phyloP scores from a whole-genome alignment of 2,888 invertebrate species.

The Adelphocoris suturalis region DNA sequence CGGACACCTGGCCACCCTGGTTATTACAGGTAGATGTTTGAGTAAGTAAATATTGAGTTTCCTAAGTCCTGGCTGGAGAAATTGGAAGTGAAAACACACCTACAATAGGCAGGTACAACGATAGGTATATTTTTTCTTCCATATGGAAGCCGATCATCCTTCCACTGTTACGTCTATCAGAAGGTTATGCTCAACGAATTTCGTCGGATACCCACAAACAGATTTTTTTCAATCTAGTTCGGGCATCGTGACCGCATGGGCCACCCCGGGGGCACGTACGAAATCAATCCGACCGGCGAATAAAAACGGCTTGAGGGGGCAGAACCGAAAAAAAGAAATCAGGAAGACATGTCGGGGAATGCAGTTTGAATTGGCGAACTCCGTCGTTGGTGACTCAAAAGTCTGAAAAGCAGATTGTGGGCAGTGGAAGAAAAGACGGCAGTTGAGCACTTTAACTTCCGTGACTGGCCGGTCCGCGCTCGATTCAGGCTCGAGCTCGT shows the following conservation, averaged over 20 bases:
- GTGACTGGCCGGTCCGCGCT: conserved; percentile 15
- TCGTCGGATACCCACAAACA: conserved; percentile 6
- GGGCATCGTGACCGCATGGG: neutral
- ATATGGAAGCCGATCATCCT: neutral
- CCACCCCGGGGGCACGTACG: conserved; percentile 5
- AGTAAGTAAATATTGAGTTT: no score
- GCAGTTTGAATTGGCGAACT: conserved; percentile 12
- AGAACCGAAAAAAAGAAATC: conserved; percentile 25
- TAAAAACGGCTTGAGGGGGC: conserved; percentile 6
- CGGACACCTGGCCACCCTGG: no score
- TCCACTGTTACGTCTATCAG: neutral
- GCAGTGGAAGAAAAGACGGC: conserved; percentile 15
- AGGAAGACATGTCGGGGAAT: conserved; percentile 9
- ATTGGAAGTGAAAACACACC: no score
- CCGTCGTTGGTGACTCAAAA: conserved; percentile 7
- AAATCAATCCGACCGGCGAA: neutral
- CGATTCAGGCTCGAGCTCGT: neutral
- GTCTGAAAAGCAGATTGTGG: conserved; percentile 5
- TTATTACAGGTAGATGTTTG: no score
- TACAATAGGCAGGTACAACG: no score
- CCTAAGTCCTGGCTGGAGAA: no score
- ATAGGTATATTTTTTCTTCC: no score
- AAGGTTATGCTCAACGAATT: neutral
- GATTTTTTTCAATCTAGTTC: conserved; percentile 14
- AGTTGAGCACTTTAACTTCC: conserved; percentile 29